A percentile compares a stretch with the other conserved stretches of the same genome.
Conservation (phyloP, 2,113 vertebrate species). For the Rhagologus leucostigma region DNA sequence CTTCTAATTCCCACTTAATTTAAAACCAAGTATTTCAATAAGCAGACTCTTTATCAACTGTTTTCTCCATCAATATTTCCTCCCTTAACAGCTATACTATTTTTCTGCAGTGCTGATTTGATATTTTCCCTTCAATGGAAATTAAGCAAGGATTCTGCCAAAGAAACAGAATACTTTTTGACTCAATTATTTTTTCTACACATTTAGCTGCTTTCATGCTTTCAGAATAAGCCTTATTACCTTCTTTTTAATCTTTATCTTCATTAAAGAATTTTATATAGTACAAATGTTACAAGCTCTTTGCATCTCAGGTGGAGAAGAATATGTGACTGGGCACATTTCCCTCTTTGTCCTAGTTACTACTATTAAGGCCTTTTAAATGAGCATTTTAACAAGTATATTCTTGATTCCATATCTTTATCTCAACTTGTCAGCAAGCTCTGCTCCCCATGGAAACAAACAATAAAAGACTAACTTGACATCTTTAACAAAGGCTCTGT, state of each 20-base stretch:
- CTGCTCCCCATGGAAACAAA: slow-evolving; percentile 25
- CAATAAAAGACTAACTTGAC: slow-evolving; percentile 48
- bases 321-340: background rate
- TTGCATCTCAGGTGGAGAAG: background rate
- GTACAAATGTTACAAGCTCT: background rate
- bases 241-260: background rate
- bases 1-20: background rate
- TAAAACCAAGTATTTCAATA: background rate
- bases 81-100: background rate
- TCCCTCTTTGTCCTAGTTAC: background rate
- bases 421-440: slow-evolving; percentile 27
- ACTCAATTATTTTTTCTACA: background rate
- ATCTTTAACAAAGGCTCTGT: slow-evolving; percentile 64
- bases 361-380: slow-evolving; percentile 9
- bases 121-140: background rate
- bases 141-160: background rate
- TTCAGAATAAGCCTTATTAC: background rate
- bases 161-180: background rate
- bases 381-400: slow-evolving; percentile 23
- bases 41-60: background rate
- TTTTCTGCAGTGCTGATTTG: background rate
- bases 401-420: slow-evolving; percentile 26
- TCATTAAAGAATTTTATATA: background rate
- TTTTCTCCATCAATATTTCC: background rate
- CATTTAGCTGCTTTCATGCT: background rate